Evolutionary conservation across 2,797 vertebrate genomes (phyloP), one percentile per base, ranked within the genome.

Genomic region (Atherinosoma microstoma): DNA sequence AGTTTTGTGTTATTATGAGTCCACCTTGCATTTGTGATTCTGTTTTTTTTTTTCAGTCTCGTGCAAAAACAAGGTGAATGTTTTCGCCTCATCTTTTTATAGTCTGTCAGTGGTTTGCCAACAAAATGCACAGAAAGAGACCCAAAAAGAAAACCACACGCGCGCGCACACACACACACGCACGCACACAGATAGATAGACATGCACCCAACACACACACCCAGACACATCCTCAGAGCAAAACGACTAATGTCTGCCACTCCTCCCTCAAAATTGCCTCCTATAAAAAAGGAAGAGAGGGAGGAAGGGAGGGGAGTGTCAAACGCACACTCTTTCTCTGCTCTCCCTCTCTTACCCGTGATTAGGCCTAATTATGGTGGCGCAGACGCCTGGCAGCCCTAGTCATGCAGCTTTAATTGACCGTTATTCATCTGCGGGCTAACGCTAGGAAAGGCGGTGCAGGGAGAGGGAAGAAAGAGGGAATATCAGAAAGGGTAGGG

Each of bases 351-450:
- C 76, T 80, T 51, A 34, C 93, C 95, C 95, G 84, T 97, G 96
- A 97, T 97, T 97, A 97, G 95, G 93, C 96, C 96, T 97, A 97
- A 97, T 98, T 97, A 97, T 95, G 91, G 96, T 96, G 95, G 95
- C 95, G 92, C 95, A 95, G 95, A 94, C 96, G 94, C 96, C 96
- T 96, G 96, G 94, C 94, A 90, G 96, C 95, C 96, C 92, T 95
- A 94, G 95, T 95, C 96, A 94, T 92, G 96, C 94, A 94, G 95
- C 95, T 97, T 96, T 97, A 98, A 98, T 98, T 97, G 97, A 95
- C 95, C 97, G 94, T 97, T 97, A 93, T 96, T 97, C 96, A 97
- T 97, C 95, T 93, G 95, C 93, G 90, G 95, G 94, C 95, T 94
- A 89, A 91, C 89, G 89, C 87, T 85, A 84, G 80, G 90, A 86